Conservation (phyloP, 2,113 vertebrate genomes). For the Artemisiospiza belli region DNA sequence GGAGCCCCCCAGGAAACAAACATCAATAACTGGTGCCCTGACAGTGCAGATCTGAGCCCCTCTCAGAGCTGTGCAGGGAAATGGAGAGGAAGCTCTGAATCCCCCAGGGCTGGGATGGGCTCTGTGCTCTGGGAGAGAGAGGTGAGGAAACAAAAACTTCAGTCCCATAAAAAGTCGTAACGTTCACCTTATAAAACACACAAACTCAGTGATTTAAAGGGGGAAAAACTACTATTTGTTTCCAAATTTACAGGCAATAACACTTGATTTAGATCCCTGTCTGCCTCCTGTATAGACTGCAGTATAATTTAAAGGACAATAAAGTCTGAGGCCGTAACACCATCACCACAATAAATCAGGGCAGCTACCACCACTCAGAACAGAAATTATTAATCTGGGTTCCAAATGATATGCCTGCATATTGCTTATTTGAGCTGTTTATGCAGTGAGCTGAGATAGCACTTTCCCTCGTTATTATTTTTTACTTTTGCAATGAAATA, state of each 20-base stretch:
- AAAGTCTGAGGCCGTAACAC: constrained; percentile 73
- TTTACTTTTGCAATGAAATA: constrained; percentile 66
- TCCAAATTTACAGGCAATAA: constrained; percentile 80
- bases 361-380: constrained; percentile 56
- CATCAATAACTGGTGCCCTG: too few relatives aligned
- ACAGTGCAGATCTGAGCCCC: neutral
- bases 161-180: neutral
- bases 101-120: accelerated
- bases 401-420: constrained; percentile 66
- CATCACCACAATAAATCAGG: constrained; percentile 71
- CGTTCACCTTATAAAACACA: constrained; percentile 61
- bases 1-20: too few relatives aligned
- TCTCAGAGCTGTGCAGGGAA: accelerated
- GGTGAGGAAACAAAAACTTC: neutral
- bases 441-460: constrained; percentile 68
- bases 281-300: constrained; percentile 75
- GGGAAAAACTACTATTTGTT: constrained; percentile 77
- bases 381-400: constrained; percentile 74
- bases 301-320: constrained; percentile 81
- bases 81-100: neutral
- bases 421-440: constrained; percentile 65
- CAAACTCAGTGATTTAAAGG: constrained; percentile 70
- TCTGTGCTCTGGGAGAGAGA: accelerated
- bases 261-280: constrained; percentile 74
- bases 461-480: constrained; percentile 55